These are phyloP conservation scores for Sciaenops ocellatus DNA, from an alignment of 2,797 vertebrate species.

Conservation along the genomic window DNA sequence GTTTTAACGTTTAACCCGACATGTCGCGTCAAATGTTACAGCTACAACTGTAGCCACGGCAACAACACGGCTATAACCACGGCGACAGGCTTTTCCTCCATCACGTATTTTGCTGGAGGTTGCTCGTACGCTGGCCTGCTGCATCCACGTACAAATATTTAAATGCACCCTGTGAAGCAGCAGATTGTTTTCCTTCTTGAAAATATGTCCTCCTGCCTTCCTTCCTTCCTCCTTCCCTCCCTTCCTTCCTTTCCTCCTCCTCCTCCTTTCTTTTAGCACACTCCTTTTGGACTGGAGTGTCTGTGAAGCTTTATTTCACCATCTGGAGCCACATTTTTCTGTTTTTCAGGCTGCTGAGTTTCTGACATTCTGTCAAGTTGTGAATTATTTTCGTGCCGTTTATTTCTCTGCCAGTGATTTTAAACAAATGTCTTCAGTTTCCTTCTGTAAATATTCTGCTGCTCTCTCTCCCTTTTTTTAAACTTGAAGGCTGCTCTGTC, in stretches of 20 bases:
- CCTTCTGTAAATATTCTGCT: conserved; percentile 32
- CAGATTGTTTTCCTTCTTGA: not conserved
- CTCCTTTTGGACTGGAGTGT: conserved; percentile 17
- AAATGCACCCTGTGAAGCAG: not conserved
- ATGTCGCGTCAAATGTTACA: not conserved
- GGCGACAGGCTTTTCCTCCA: not conserved
- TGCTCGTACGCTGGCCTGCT: not conserved
- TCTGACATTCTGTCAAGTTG: conserved; percentile 15
- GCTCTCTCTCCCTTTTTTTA: not conserved
- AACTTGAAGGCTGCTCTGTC: not conserved
- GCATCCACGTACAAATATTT: not conserved
- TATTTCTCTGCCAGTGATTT: conserved; percentile 34
- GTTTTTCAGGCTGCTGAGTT: conserved; percentile 17
- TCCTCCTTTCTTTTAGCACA: not conserved
- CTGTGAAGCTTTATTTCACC: conserved; percentile 4
- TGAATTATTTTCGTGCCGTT: conserved; percentile 10
- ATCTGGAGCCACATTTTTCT: conserved; percentile 34
- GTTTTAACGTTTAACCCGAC: too few species aligned
- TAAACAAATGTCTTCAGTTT: conserved; percentile 56
- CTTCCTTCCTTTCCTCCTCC: not conserved
- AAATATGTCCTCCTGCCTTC: not conserved
- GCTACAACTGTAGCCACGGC: not conserved
- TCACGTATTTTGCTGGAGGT: not conserved
- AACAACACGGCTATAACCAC: not conserved
- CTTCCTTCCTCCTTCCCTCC: not conserved